Conservation (phyloP, 2,113 vertebrate species). For the Dromas ardeola region DNA sequence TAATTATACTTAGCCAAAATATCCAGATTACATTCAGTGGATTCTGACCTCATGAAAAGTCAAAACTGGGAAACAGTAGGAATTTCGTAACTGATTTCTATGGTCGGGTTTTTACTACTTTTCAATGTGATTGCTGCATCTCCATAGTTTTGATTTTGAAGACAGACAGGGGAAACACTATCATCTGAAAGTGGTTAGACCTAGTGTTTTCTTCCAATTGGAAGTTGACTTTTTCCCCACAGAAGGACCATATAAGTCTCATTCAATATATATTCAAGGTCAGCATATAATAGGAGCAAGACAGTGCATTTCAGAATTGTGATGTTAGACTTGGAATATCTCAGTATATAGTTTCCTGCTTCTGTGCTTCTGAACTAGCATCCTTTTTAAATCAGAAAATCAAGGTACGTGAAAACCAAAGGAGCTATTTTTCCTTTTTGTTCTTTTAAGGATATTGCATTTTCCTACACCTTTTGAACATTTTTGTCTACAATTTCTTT, state of each 20-base stretch:
- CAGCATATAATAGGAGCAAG: not conserved
- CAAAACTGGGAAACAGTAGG: not conserved
- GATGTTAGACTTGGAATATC: not conserved
- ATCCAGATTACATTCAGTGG: not conserved
- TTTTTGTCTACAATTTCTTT: conserved; percentile 2
- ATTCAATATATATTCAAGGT: not conserved
- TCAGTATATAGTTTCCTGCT: not conserved
- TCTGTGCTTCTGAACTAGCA: not conserved
- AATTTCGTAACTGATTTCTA: not conserved
- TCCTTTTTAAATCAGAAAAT: not conserved
- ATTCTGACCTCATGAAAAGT: not conserved
- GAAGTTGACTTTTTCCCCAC: not conserved
- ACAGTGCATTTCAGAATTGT: not conserved
- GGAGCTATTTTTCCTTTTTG: not conserved
- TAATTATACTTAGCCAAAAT: not conserved
- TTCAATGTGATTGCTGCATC: not conserved
- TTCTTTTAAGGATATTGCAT: not conserved
- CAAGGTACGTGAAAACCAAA: not conserved
- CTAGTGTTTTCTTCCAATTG: not conserved
- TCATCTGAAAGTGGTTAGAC: conserved; percentile 35
- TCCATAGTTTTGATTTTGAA: not conserved
- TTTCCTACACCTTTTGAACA: not conserved
- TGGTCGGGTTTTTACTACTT: not conserved
- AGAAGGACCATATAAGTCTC: not conserved
- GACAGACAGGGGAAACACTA: not conserved